Evolutionary conservation across 2,888 invertebrate species (phyloP), one percentile per base, ranked within the genome.

Genomic region (Caenorhabditis becei): DNA sequence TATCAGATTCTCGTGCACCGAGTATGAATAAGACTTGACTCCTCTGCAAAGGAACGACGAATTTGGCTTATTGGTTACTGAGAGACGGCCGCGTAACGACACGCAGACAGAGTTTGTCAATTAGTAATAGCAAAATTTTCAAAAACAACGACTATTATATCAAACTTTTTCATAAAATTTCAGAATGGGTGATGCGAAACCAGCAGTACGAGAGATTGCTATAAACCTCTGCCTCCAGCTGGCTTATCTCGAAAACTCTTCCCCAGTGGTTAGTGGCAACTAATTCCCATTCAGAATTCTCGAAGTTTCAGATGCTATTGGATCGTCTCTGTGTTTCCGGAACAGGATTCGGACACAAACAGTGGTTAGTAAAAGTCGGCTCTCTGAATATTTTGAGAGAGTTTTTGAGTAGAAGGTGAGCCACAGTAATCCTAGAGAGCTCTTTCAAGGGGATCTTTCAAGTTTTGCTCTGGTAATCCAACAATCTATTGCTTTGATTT

Each of bases 161-260:
- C n/a, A n/a, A n/a, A n/a, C n/a, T n/a, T n/a, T n/a, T n/a, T n/a
- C n/a, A n/a, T n/a, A n/a, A n/a, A 11, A 32, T 69, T 70, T 24
- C 63, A 77, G 77, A 77, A 70, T 80, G 75, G 80, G 80, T 0
- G 80, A 80, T 26, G 72, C 80, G 0, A 80, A 80, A 23, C 61
- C 62, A 23, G 65, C 58, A 24, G 77, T 80, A 7, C 44, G 80
- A 0, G 80, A 80, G 8, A 59, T 77, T 65, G 70, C 80, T 0
- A 51, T 80, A 37, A 70, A 77, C 26, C 26, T 80, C 26, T 62
- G 66, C 8, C 44, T 70, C 5, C 51, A 59, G 28, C 44, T 80
- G 10, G 75, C 80, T 5, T 80, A 80, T 54, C 49, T 80, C 37
- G 80, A 80, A 49, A 80, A 80, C 18, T 75, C 75, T 1, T 80